These are phyloP conservation scores for Lycaena phlaeas DNA, from an alignment of 2,888 invertebrate genomes.

Conservation along the genomic window DNA sequence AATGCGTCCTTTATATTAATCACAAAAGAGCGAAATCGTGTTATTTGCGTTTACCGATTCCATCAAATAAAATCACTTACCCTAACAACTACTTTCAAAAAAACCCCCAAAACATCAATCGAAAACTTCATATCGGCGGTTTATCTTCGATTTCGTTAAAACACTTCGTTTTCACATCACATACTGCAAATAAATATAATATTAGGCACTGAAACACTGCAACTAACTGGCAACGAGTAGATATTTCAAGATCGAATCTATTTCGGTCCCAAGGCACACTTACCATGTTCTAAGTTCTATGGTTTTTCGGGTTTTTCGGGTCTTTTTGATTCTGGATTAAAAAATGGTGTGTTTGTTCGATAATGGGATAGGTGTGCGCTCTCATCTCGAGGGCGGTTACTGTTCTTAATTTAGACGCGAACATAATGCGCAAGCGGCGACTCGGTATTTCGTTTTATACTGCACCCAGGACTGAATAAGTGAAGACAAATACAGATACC, in stretches of 20 bases:
- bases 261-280: slow-evolving; percentile 28
- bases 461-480: slow-evolving; percentile 25
- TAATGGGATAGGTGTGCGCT: slow-evolving; percentile 49
- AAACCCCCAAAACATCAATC: slow-evolving; percentile 63
- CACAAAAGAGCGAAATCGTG: too few relatives aligned
- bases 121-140: slow-evolving; percentile 62
- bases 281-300: slow-evolving; percentile 28
- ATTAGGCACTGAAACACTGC: slow-evolving; percentile 25
- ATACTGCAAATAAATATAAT: slow-evolving; percentile 46
- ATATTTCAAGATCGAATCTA: slow-evolving; percentile 29
- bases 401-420: slow-evolving; percentile 66
- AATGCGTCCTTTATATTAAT: too few relatives aligned
- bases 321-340: neutral
- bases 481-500: slow-evolving; percentile 25
- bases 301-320: slow-evolving; percentile 21
- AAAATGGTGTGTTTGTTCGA: slow-evolving; percentile 28
- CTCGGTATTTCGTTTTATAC: slow-evolving; percentile 55
- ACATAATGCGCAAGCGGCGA: slow-evolving; percentile 19
- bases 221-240: slow-evolving; percentile 16
- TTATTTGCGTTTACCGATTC: too few relatives aligned
- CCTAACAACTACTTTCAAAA: slow-evolving; percentile 66
- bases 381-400: slow-evolving; percentile 60
- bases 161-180: slow-evolving; percentile 50
- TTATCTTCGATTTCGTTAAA: slow-evolving; percentile 25
- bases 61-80: too few relatives aligned